phyloP scores from a whole-genome alignment of 2,113 vertebrate genomes.

The Albula goreensis region DNA sequence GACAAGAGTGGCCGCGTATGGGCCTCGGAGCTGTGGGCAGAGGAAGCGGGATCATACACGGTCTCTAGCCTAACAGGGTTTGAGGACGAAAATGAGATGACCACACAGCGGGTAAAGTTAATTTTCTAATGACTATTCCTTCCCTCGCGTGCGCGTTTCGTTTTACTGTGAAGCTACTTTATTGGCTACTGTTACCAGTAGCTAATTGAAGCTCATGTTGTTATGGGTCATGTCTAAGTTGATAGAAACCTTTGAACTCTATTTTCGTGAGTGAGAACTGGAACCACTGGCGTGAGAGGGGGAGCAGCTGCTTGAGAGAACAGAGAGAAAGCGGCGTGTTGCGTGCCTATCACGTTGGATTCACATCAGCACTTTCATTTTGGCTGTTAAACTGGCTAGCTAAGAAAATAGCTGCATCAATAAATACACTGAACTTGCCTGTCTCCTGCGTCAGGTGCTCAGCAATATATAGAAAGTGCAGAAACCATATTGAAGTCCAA shows the following conservation, averaged over 20 bases:
- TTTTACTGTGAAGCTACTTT: not conserved
- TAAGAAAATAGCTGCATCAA: not conserved
- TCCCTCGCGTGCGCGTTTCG: not conserved
- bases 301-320: not conserved
- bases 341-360: not conserved
- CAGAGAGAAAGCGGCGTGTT: not conserved
- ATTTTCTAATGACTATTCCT: not conserved
- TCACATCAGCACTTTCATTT: not conserved
- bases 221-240: not conserved
- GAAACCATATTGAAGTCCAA: not conserved
- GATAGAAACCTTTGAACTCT: not conserved
- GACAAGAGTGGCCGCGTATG: not conserved
- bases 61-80: constrained; percentile 34
- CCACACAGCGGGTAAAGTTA: constrained; percentile 53
- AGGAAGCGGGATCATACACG: constrained; percentile 27
- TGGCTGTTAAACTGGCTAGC: not conserved
- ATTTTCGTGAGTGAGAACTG: not conserved
- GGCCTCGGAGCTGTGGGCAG: constrained; percentile 30
- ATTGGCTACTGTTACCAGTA: not conserved
- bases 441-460: not conserved
- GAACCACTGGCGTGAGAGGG: not conserved
- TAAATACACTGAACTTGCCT: not conserved
- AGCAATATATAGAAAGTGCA: not conserved
- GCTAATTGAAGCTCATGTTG: not conserved
- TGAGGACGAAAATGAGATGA: constrained; percentile 65